Base-by-base conservation (phyloP, 2,797 vertebrate species). In the Ctenopoma multispine region DNA sequence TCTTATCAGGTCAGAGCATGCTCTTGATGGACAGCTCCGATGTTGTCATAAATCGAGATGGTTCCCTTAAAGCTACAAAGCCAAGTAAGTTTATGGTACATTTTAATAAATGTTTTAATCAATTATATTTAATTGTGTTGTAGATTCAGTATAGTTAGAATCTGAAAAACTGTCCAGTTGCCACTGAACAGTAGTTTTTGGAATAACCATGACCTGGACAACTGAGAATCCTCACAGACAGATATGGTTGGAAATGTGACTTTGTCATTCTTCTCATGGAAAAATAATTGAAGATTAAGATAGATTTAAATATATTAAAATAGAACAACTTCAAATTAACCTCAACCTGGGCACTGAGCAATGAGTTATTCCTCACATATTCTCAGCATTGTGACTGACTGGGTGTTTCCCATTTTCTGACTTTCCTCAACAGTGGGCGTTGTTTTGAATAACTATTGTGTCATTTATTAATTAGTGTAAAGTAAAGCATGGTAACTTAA, bases 1-100 rank as follows among this genome's bases (percentile, higher is more conserved):
- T 99, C 85, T 88, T 99, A 24, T 95, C 96, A 0, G 95, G 95
- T 70, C 98, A 99, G 89, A 98, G 94, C 90, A 87, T 98, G 21
- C 95, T 99, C 23, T 89, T 99, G 93, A 96, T 98, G 97, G 96
- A 96, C 77, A 94, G 97, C 67, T 95, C 96, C 0, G 95, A 97
- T 72, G 90, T 99, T 3, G 85, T 97, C 72, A 99, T 99, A 87
- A 97, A 97, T 87, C 94, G 97, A 46, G 98, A 99, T 44, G 98
- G 98, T 72, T 96, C 97, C 0, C 95, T 99, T 59, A 96, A 96
- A 0, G 91, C 96, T 0, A 92, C 92, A 81, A 95, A 94, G 76
- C 81, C 94, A 80, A 92, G 98, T 99, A 79, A 79, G 90, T 67
- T 15, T 58, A 17, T 29, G 21, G 7, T 18, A 48, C 15, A 24